phyloP scores from a whole-genome alignment of 2,888 invertebrate species.

The Hirtodrosophila confusa region DNA sequence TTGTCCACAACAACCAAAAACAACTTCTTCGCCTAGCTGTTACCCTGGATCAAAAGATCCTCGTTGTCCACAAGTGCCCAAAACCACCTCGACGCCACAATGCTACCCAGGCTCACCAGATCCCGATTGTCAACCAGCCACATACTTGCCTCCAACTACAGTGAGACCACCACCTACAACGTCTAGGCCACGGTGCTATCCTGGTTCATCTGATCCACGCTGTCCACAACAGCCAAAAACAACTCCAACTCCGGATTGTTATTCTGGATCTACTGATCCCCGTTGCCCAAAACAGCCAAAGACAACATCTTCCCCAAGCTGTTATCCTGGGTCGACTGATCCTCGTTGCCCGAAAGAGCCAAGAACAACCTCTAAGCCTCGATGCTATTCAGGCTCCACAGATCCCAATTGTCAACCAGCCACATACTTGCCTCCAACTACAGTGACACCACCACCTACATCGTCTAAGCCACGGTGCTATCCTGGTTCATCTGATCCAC shows the following conservation, averaged over 20 bases:
- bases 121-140: conserved; percentile 11
- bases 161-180: neutral
- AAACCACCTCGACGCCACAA: neutral
- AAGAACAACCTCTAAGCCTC: neutral
- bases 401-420: conserved; percentile 57
- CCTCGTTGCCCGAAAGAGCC: conserved; percentile 25
- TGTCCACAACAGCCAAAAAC: neutral
- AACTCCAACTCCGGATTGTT: too few species aligned
- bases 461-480: conserved; percentile 25
- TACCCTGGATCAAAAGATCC: conserved; percentile 81
- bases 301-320: conserved; percentile 15
- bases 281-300: neutral
- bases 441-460: conserved; percentile 1
- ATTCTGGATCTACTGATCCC: conserved; percentile 16
- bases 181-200: conserved; percentile 9
- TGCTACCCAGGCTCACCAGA: conserved; percentile 18
- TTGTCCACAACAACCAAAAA: conserved; percentile 20
- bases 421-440: conserved; percentile 29
- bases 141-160: too few species aligned
- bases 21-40: conserved; percentile 20
- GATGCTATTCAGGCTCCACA: conserved; percentile 42
- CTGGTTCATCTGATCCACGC: conserved; percentile 16
- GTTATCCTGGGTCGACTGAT: conserved; percentile 36
- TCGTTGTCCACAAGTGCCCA: conserved; percentile 65
- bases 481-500: conserved; percentile 79